These are phyloP conservation scores for Cardiocondyla obscurior DNA, from an alignment of 1,140 invertebrate species.

Conservation along the genomic window DNA sequence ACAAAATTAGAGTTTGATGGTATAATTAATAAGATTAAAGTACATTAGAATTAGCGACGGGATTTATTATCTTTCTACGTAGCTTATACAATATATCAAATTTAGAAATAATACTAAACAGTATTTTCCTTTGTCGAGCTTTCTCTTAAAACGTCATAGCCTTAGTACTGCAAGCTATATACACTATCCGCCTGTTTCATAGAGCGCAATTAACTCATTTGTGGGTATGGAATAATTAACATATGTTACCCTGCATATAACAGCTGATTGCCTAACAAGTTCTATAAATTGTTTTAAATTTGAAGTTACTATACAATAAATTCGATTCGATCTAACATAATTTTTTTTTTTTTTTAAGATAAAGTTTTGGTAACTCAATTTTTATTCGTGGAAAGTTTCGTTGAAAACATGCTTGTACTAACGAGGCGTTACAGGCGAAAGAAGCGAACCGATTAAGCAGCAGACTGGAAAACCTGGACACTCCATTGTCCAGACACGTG, in stretches of 20 bases:
- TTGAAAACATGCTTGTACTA: conserved; percentile 70
- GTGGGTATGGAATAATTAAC: conserved; percentile 52
- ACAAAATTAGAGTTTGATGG: neutral
- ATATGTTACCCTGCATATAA: conserved; percentile 25
- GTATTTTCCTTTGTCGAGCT: neutral
- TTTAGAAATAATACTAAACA: neutral
- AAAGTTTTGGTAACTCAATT: neutral
- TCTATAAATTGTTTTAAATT: conserved; percentile 19
- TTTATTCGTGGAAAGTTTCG: neutral
- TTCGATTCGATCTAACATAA: too few species aligned
- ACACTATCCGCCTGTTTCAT: conserved; percentile 20
- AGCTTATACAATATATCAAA: neutral
- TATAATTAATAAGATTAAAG: neutral
- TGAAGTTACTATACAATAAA: neutral
- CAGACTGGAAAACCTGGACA: conserved; percentile 80
- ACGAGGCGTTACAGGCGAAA: conserved; percentile 77
- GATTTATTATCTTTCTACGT: neutral
- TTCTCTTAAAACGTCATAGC: neutral
- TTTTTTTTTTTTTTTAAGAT: neutral
- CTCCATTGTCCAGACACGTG: conserved; percentile 80
- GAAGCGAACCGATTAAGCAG: conserved; percentile 77
- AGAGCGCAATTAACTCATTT: conserved; percentile 40
- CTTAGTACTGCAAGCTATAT: neutral
- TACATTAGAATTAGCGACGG: neutral
- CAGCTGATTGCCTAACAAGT: conserved; percentile 15